Percentiles rank a stretch among this genome's conserved stretches.
phyloP scores from a whole-genome alignment of 2,113 vertebrate species.

The Thermophis baileyi region DNA sequence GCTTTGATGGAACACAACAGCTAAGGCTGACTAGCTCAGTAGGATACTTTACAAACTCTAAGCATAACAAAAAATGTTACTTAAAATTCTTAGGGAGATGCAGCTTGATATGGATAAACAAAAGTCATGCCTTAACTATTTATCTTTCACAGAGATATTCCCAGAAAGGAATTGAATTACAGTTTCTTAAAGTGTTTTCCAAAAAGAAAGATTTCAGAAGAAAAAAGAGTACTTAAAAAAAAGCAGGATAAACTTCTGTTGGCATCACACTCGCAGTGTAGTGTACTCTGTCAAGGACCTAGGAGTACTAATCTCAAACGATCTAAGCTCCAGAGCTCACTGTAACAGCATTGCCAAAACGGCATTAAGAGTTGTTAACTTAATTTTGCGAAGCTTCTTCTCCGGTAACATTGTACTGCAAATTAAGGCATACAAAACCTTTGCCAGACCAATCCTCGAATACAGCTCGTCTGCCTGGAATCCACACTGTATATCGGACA shows the following conservation, averaged over 20 bases:
- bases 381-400: too few species aligned
- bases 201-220: not conserved
- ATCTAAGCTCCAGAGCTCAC: too few species aligned
- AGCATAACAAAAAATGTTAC: conserved; percentile 6
- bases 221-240: not conserved
- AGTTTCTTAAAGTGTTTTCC: not conserved
- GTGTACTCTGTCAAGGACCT: not conserved
- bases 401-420: too few species aligned
- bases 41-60: conserved; percentile 17
- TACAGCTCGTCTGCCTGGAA: too few species aligned
- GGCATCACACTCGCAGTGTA: not conserved
- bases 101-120: conserved; percentile 25
- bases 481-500: too few species aligned
- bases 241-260: conserved; percentile 14
- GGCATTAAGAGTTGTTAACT: too few species aligned
- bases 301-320: too few species aligned
- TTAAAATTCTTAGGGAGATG: conserved; percentile 2
- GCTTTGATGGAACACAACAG: conserved; percentile 24
- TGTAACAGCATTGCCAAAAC: too few species aligned
- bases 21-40: not conserved
- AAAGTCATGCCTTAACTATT: conserved; percentile 55
- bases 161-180: conserved; percentile 35
- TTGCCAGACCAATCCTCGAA: too few species aligned
- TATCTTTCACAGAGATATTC: conserved; percentile 33
- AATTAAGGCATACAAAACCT: too few species aligned